Evolutionary conservation across 2,888 invertebrate species (phyloP).

Genomic region (Tyria jacobaeae): DNA sequence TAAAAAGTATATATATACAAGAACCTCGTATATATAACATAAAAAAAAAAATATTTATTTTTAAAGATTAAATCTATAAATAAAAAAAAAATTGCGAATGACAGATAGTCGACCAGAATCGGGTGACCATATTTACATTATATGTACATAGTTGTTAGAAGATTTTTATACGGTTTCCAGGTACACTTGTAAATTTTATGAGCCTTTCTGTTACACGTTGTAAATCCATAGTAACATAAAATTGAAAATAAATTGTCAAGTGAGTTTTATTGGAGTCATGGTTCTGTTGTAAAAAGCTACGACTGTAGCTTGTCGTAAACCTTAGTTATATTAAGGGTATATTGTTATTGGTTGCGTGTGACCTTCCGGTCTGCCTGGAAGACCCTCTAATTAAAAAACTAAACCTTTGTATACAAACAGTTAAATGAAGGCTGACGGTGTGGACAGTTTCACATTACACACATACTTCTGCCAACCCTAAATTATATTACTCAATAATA

Average conservation of each 20-base stretch:
- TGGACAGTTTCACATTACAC: slow-evolving; percentile 31
- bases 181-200: not conserved
- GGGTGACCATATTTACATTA: not conserved
- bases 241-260: slow-evolving; percentile 43
- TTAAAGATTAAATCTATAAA: no score
- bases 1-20: no score
- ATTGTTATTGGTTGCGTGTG: slow-evolving; percentile 37
- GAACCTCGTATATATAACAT: no score
- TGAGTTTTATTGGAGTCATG: slow-evolving; percentile 41
- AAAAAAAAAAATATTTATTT: no score
- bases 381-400: slow-evolving; percentile 43
- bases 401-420: slow-evolving; percentile 44
- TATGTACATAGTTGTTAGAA: not conserved
- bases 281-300: slow-evolving; percentile 43
- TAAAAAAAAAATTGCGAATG: no score
- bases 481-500: slow-evolving; percentile 31
- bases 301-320: slow-evolving; percentile 29
- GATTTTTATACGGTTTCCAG: not conserved
- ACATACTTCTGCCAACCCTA: slow-evolving; percentile 10
- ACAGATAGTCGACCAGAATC: not conserved
- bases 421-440: slow-evolving; percentile 41
- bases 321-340: slow-evolving; percentile 12
- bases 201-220: slow-evolving; percentile 11
- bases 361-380: slow-evolving; percentile 22
- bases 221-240: slow-evolving; percentile 31